Evolutionary conservation across 64 coral and sea anemone genomes (phyloP), one percentile per base, ranked within the genome.

Genomic region (Montipora capricornis): DNA sequence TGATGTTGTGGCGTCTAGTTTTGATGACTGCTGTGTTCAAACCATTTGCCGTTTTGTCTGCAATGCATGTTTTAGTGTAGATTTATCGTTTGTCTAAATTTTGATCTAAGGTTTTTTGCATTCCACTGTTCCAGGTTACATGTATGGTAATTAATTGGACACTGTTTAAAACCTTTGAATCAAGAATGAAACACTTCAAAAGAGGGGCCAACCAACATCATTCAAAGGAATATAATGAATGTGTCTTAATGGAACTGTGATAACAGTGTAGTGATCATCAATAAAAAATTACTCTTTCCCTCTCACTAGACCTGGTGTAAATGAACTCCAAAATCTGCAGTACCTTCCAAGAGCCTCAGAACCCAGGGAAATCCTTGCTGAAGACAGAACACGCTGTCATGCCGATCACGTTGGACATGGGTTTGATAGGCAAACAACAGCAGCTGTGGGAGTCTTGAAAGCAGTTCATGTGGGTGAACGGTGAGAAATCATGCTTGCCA

Each of bases 381-480:
- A 99, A 83, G 98, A 99, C 92, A 92, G 98, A 81, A 99, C 98
- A 46, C 89, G 95, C 3, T 94, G 98, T 55, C 98, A 99, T 88
- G 98, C 98, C 59, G 98, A 99, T 80, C 98, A 99, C 48, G 98
- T 99, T 22, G 98, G 98, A 44, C 98, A 99, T 79, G 98, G 98
- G 9, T 94, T 99, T 95, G 98, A 99, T 76, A 92, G 98, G 16
- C 84, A 89, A 46, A 99, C 98, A 5, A 99, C 98, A 76, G 98
- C 98, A 24, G 98, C 98, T 60, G 98, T 99, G 47, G 98, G 95
- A 2, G 76, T 99, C 60, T 83, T 99, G 13, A 99, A 99, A 96
- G 98, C 94, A 26, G 98, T 99, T 47, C 92, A 99, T 78, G 83
- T 87, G 76, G 92, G 94, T 13, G 92, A 99, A 74, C 95, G 78